These are phyloP conservation scores for Zele albiditarsus DNA, from an alignment of 2,888 invertebrate species.

Conservation along the genomic window DNA sequence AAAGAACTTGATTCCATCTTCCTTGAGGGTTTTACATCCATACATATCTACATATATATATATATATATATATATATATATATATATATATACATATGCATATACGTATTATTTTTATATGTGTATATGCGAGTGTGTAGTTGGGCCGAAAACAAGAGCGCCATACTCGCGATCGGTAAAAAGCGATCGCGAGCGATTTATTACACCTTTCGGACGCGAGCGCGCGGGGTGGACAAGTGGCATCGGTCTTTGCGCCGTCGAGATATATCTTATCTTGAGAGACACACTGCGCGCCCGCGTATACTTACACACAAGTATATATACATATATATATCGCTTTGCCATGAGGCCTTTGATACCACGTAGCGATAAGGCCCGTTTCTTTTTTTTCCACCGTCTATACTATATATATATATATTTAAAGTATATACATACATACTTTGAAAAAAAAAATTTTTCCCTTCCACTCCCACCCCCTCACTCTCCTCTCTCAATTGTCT, in stretches of 20 bases:
- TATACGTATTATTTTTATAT: background rate
- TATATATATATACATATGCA: background rate
- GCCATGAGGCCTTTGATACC: constrained; percentile 60
- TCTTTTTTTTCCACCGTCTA: constrained; percentile 48
- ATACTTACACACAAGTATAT: constrained; percentile 24
- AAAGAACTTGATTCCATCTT: background rate
- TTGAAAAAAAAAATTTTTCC: constrained; percentile 63
- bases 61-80: background rate
- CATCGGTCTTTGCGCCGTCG: constrained; percentile 62
- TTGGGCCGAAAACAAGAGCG: constrained; percentile 42
- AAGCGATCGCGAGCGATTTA: constrained; percentile 71
- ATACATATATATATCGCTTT: constrained; percentile 50
- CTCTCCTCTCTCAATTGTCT: constrained; percentile 41
- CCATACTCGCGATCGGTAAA: constrained; percentile 65
- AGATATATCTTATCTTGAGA: constrained; percentile 68
- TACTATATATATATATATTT: constrained; percentile 31
- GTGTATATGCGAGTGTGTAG: background rate
- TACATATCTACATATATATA: background rate
- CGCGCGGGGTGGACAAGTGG: constrained; percentile 64
- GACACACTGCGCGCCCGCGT: constrained; percentile 59
- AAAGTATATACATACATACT: constrained; percentile 44
- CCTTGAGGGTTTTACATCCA: constrained; percentile 4
- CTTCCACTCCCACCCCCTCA: constrained; percentile 57
- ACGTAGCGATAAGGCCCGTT: constrained; percentile 60
- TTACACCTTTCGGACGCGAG: constrained; percentile 64